Conservation (phyloP, 2,797 vertebrate species). For the Sebastes oblongus region DNA sequence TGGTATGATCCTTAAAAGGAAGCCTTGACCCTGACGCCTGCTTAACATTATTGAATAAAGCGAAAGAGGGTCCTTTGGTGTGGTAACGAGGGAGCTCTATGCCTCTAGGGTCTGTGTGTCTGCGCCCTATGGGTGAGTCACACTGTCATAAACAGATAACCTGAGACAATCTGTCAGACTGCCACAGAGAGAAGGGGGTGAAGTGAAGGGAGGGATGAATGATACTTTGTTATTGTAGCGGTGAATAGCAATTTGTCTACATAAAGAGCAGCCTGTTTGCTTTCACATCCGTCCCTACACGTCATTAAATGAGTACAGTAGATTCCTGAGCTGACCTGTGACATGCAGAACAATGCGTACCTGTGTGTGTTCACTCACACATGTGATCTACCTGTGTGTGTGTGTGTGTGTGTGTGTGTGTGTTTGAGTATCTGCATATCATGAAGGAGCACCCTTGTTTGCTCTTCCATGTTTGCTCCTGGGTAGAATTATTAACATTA, state of each 20-base stretch:
- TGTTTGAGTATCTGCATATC: neutral
- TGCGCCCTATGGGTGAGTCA: neutral
- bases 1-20: neutral
- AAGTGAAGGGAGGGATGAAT: neutral
- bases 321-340: slow-evolving; percentile 58
- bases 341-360: slow-evolving; percentile 22
- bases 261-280: slow-evolving; percentile 45
- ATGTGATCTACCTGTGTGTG: slow-evolving; percentile 5
- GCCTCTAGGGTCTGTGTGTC: neutral
- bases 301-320: slow-evolving; percentile 33
- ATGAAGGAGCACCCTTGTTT: slow-evolving; percentile 48
- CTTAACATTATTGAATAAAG: slow-evolving; percentile 2
- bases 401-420: slow-evolving; percentile 8
- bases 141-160: neutral
- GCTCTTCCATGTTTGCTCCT: slow-evolving; percentile 44
- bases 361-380: slow-evolving; percentile 26
- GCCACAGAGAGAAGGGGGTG: neutral
- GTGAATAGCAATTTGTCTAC: slow-evolving; percentile 35
- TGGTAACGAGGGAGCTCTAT: slow-evolving; percentile 9
- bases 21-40: neutral
- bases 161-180: neutral
- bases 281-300: slow-evolving; percentile 24
- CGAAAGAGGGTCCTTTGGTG: neutral
- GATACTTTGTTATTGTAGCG: slow-evolving; percentile 44
- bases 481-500: slow-evolving; percentile 39